Conservation (phyloP, 2,113 vertebrate species). For the Petroica traversi region DNA sequence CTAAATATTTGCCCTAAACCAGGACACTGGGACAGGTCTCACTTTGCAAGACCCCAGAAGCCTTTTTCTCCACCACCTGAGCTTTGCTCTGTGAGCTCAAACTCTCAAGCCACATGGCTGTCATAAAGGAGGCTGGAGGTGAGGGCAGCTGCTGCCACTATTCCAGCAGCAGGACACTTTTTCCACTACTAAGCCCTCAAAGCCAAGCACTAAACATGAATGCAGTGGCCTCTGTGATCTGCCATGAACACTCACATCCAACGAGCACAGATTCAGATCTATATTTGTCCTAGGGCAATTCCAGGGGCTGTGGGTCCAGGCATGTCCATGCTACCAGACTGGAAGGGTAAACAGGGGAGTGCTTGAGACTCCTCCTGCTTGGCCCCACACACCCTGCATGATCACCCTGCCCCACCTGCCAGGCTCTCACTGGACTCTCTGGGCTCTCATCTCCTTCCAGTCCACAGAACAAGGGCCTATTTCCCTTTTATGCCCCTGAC, state of each 20-base stretch:
- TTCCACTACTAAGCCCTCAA: not conserved
- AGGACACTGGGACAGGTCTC: not conserved
- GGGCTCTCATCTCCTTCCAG: not conserved
- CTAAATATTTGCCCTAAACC: no score
- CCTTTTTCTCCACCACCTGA: not conserved
- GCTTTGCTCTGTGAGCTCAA: not conserved
- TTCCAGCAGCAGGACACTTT: not conserved
- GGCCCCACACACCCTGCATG: not conserved
- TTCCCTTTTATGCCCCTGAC: accelerated
- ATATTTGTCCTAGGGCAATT: not conserved
- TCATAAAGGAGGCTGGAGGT: not conserved
- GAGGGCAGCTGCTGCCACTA: not conserved
- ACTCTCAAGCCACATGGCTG: not conserved
- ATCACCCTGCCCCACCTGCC: not conserved
- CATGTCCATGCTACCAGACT: not conserved
- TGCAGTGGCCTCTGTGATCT: not conserved
- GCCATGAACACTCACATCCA: not conserved
- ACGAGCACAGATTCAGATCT: not conserved
- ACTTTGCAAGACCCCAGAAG: not conserved
- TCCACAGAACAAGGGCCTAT: not conserved
- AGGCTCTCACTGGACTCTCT: not conserved
- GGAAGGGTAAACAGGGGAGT: not conserved
- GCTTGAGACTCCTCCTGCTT: not conserved
- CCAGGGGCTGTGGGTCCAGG: not conserved
- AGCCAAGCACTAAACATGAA: not conserved